Base-by-base conservation (phyloP, 2,888 invertebrate genomes). In the Philonicus albiceps region DNA sequence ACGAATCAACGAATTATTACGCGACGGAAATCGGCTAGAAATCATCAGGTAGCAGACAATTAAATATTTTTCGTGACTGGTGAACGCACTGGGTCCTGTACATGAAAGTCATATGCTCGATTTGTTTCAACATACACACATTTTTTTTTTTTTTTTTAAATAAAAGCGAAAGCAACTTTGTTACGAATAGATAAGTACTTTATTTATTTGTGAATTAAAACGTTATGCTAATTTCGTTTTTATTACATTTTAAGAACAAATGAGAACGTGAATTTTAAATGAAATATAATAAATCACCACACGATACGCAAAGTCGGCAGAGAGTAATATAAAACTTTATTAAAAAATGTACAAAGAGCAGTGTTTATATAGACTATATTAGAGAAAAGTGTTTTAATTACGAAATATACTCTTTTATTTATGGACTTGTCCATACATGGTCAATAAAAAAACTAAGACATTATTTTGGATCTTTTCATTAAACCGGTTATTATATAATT, bases 1-100 rank as follows among this genome's bases (percentile, higher is more conserved):
- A 88, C 86, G 72, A 88, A 88, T 83, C 89, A 89, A 22, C 87
- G 88, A 76, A 88, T 89, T 30, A 88, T 89, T 76, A 89, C 89
- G 1, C 86, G 89, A 49, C 86, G 89, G 75, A 89, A 89, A 86
- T 89, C 89, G 22, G 87, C 88, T 64, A 87, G 89, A 83, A 89
- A 89, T 83, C 89, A 89, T 78, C 88, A 89, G 40, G 88, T 88
- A 76, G 87, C 88, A 30, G 88, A 88, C 30, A 88, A 86, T 5
- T 76, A 86, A 8, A 72, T 55, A 27, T 3, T 43, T 43, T 37
- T 78, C 16, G 19, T 37, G 40, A 27, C 11, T 43, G 49, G 30
- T 13, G 22, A 64, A 19, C 64, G 64, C 64, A 27, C 64, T 64
- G 64, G 64, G 64, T 27, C 64, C 53, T 72, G 40, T 40, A 40